Base-by-base conservation (phyloP, 2,797 vertebrate genomes). In the Intellagama lesueurii region DNA sequence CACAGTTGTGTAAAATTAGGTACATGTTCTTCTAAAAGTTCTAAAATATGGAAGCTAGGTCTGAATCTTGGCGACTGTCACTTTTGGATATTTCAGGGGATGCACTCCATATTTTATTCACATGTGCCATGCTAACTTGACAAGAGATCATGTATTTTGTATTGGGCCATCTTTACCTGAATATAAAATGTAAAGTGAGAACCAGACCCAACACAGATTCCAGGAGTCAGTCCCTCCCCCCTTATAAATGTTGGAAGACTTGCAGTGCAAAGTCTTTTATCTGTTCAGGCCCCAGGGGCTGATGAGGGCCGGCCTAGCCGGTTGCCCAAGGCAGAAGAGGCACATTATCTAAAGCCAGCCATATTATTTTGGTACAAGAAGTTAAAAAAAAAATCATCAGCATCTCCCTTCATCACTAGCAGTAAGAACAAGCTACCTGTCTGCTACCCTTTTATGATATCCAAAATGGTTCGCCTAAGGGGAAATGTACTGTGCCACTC, bases 1-100 rank as follows among this genome's bases (percentile, higher is more conserved):
- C 69, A 85, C n/a, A 70, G 47, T 72, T 84, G 69, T 72, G 82
- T 85, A 72, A 85, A 85, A 85, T 85, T 56, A 73, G 69, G 69
- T 22, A 6, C 69, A 56, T 76, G 32, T 56, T 11, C 49, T 40
- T 68, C 24, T 85, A 40, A 56, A 73, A 85, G 35, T 16, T 24
- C 35, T 75, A n/a, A 64, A 64, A 64, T 22, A 56, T 56, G 52
- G 69, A 52, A 75, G 1, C 49, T 56, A 1, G 49, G 24, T 30
- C 52, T 75, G 70, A 56, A 56, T 32, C 49, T 60, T 75, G 7
- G 22, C 26, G n/a, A 56, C 56, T 75, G 47, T 47, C n/a, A 52
- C 70, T 75, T 85, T 5, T 85, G 69, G 73, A 85, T 85, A 75
- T 85, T 85, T 85, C 56, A 85, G 56, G 24, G 47, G 35, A 32